Conservation (phyloP, 2,797 vertebrate species). For the Falco cherrug region DNA sequence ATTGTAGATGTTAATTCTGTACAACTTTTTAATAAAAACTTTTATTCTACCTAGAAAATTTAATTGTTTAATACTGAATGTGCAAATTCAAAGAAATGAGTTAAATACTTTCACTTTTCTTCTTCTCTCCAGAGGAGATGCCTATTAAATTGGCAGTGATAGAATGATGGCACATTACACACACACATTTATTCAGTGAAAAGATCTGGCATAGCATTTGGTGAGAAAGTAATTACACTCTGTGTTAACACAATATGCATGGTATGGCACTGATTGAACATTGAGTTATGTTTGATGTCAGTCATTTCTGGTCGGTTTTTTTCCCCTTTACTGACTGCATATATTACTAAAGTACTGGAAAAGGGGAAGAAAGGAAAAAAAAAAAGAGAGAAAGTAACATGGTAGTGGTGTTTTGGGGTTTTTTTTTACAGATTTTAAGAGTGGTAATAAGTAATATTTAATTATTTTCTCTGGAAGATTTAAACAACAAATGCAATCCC, state of each 20-base stretch:
- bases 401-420: background rate
- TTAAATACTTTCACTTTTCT: background rate
- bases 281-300: slow-evolving; percentile 49
- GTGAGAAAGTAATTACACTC: slow-evolving; percentile 53
- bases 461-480: background rate
- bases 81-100: background rate
- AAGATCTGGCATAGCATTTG: slow-evolving; percentile 60
- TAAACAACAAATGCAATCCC: background rate
- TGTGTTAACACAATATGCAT: slow-evolving; percentile 51
- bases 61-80: background rate
- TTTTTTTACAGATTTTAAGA: background rate
- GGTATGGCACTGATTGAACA: slow-evolving; percentile 33
- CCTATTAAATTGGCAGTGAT: slow-evolving; percentile 6
- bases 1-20: background rate
- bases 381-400: background rate
- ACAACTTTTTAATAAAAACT: background rate
- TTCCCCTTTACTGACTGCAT: background rate
- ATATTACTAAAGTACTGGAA: background rate
- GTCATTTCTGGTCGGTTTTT: slow-evolving; percentile 12
- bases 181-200: slow-evolving; percentile 19
- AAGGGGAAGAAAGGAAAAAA: background rate
- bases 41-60: background rate
- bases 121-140: background rate
- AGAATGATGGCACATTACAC: slow-evolving; percentile 9
- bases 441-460: background rate